Base-by-base conservation (phyloP, 2,797 vertebrate genomes). In the Brotogeris chrysoptera region DNA sequence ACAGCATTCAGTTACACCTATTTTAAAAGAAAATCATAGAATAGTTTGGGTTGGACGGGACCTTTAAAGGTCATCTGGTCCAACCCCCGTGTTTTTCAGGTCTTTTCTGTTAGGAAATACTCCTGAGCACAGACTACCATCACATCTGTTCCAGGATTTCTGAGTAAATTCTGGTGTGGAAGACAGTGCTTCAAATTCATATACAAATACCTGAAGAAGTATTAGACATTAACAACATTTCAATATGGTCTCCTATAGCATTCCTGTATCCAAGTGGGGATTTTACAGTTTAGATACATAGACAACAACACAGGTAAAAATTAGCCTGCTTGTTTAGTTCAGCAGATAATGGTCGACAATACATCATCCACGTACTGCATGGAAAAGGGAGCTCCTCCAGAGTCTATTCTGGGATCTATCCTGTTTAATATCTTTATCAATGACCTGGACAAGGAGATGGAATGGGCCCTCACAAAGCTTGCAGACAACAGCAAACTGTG, bases 111-210 rank as follows among this genome's bases (percentile, higher is more conserved):
- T n/a, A 72, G 20, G 47, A 89, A 71, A 32, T 5, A 69, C 18
- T 46, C 53, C 3, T 63, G 10, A 79, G 8, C 18, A 70, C 9
- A 41, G 44, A 28, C 8, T 44, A 50, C 23, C n/a, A n/a, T 32
- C 63, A 60, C 16, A 47, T 4, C 12, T 32, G 38, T 64, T 78
- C 82, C 60, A 87, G 78, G 91, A 88, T 66, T 94, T 80, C 66
- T 53, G 63, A 85, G 50, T 93, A 94, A 94, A 92, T 92, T 93
- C 86, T 88, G 60, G 93, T 41, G 32, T 53, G 32, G 24, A 55
- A 93, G 70, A 83, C 79, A 93, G 44, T 78, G 47, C 44, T 82
- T 65, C 79, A 73, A 55, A 90, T 43, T 50, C 68, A 61, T 46
- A 49, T 13, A 81, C 9, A 65, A 84, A 57, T 16, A 80, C 3